These are phyloP conservation scores for Dipus sagitta DNA, from an alignment of 2,797 vertebrate species.

Conservation along the genomic window DNA sequence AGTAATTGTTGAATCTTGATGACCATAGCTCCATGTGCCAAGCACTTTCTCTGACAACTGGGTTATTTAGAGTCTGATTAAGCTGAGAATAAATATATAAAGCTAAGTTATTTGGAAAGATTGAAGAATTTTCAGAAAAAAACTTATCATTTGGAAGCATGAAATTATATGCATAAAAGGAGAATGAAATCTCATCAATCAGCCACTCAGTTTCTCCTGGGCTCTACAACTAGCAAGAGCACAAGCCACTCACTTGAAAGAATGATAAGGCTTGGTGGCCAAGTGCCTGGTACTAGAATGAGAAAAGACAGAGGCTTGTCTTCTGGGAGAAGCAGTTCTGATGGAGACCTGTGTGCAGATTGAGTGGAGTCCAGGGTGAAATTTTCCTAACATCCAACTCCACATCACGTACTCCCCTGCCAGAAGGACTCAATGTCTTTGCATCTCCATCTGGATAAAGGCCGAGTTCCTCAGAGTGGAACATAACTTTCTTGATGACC, in stretches of 20 bases:
- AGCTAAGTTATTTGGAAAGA: conserved; percentile 72
- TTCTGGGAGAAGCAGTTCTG: not conserved
- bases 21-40: conserved; percentile 61
- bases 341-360: not conserved
- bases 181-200: conserved; percentile 81
- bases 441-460: not conserved
- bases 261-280: not conserved
- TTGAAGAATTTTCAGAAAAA: conserved; percentile 78
- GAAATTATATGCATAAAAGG: conserved; percentile 75
- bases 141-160: conserved; percentile 75
- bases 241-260: conserved; percentile 12
- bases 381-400: not conserved
- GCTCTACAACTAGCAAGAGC: conserved; percentile 67
- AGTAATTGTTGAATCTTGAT: conserved; percentile 74
- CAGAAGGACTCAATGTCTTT: not conserved
- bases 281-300: not conserved
- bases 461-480: not conserved
- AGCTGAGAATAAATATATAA: conserved; percentile 78
- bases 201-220: conserved; percentile 45
- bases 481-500: not conserved
- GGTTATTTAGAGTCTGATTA: conserved; percentile 77
- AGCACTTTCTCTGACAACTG: conserved; percentile 67
- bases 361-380: not conserved
- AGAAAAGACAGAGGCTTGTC: not conserved
- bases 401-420: accelerated